Conservation (phyloP, 2,797 vertebrate genomes). For the Chromis chromis region DNA sequence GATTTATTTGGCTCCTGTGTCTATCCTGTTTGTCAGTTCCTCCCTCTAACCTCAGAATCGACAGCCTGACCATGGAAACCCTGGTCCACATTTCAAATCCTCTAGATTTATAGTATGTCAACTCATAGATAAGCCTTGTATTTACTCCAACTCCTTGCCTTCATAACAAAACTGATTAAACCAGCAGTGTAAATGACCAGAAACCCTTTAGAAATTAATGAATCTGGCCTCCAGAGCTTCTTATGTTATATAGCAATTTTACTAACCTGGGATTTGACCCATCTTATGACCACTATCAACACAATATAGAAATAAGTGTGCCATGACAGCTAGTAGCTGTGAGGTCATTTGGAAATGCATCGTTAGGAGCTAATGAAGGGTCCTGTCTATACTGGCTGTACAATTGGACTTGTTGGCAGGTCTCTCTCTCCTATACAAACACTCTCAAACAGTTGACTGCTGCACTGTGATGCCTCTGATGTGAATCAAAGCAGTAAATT, state of each 20-base stretch:
- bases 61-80: conserved; percentile 54
- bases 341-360: conserved; percentile 69
- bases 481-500: conserved; percentile 60
- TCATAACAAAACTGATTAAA: conserved; percentile 41
- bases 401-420: conserved; percentile 46
- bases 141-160: conserved; percentile 33
- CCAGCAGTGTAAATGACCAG: conserved; percentile 24
- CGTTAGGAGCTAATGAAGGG: conserved; percentile 71
- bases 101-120: conserved; percentile 52
- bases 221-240: not conserved
- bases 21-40: conserved; percentile 53
- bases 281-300: conserved; percentile 5
- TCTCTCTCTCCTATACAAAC: conserved; percentile 38
- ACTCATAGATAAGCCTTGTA: conserved; percentile 41
- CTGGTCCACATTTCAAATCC: conserved; percentile 35
- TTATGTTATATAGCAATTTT: conserved; percentile 9
- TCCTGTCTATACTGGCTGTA: conserved; percentile 69
- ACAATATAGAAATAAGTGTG: conserved; percentile 35
- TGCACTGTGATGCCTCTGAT: conserved; percentile 45
- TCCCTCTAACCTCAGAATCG: conserved; percentile 53
- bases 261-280: conserved; percentile 12
- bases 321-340: conserved; percentile 42
- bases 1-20: conserved; percentile 57
- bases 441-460: conserved; percentile 43
- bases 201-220: conserved; percentile 4